phyloP scores from a whole-genome alignment of 2,113 vertebrate genomes.

The Ardeotis arabs region DNA sequence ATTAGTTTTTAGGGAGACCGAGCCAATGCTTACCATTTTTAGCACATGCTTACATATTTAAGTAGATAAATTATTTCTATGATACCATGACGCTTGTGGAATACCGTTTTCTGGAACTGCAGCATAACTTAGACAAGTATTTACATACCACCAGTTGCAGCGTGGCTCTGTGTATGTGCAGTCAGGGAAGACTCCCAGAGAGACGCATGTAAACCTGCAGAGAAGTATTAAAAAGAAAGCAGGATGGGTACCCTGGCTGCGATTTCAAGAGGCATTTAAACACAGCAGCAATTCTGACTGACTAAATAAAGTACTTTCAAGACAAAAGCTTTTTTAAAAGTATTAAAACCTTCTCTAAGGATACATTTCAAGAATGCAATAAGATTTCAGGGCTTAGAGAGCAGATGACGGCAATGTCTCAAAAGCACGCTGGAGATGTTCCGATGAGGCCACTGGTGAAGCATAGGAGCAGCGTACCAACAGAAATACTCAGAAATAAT shows the following conservation, averaged over 20 bases:
- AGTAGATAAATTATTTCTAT: too few species aligned
- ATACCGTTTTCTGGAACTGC: background rate
- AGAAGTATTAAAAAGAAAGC: background rate
- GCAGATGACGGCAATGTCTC: accelerated
- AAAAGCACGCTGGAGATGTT: accelerated
- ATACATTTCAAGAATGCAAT: background rate
- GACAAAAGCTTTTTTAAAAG: background rate
- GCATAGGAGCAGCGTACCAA: accelerated
- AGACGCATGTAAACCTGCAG: accelerated
- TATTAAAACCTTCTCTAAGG: background rate
- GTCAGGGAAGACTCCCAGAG: too few species aligned
- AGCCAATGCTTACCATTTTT: too few species aligned
- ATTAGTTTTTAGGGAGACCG: accelerated
- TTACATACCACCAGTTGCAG: background rate
- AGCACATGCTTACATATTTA: background rate
- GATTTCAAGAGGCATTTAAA: background rate
- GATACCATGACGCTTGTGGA: background rate
- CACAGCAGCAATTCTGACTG: accelerated
- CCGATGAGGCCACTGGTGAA: background rate
- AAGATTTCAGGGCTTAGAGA: background rate
- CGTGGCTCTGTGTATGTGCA: accelerated
- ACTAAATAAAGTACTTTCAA: too few species aligned
- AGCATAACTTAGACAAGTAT: background rate
- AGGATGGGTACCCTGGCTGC: accelerated
- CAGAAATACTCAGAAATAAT: background rate